Conservation (phyloP, 1,140 invertebrate genomes). For the Portunus trituberculatus region DNA sequence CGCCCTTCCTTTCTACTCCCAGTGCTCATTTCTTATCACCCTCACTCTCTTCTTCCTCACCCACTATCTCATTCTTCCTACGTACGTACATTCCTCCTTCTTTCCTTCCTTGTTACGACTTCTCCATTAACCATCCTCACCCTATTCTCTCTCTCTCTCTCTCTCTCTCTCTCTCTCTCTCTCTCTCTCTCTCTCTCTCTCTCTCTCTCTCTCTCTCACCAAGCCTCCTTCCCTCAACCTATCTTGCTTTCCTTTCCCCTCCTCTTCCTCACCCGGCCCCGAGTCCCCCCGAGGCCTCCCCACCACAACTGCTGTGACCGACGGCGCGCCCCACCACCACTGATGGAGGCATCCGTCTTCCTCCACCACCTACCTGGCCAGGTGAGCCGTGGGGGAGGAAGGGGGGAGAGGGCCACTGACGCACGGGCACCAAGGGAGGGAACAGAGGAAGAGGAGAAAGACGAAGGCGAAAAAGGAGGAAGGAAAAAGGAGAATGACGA, state of each 20-base stretch:
- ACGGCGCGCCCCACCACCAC: slow-evolving; percentile 35
- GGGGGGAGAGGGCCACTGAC: not conserved
- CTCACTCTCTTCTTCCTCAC: not conserved
- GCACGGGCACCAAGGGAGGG: not conserved
- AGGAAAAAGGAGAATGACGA: not conserved
- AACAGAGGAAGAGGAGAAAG: slow-evolving; percentile 25
- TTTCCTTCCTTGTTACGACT: not conserved
- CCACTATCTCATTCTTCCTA: not conserved
- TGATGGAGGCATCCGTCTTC: slow-evolving; percentile 64
- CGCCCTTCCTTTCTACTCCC: not conserved
- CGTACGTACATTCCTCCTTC: not conserved
- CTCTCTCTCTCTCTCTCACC: not conserved
- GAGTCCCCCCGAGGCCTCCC: not conserved
- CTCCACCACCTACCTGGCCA: slow-evolving; percentile 44
- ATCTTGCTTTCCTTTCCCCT: not conserved
- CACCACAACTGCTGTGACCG: slow-evolving; percentile 18
- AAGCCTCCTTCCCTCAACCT: not conserved
- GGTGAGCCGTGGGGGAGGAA: not conserved
- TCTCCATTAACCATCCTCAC: not conserved
- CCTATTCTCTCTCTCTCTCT: not conserved
- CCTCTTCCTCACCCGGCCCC: not conserved
- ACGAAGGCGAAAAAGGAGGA: not conserved
- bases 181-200: slow-evolving; percentile 20
- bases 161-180: not conserved
- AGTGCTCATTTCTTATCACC: not conserved